These are phyloP conservation scores for Calliphora vomitoria DNA, from an alignment of 2,888 invertebrate genomes.

Conservation along the genomic window DNA sequence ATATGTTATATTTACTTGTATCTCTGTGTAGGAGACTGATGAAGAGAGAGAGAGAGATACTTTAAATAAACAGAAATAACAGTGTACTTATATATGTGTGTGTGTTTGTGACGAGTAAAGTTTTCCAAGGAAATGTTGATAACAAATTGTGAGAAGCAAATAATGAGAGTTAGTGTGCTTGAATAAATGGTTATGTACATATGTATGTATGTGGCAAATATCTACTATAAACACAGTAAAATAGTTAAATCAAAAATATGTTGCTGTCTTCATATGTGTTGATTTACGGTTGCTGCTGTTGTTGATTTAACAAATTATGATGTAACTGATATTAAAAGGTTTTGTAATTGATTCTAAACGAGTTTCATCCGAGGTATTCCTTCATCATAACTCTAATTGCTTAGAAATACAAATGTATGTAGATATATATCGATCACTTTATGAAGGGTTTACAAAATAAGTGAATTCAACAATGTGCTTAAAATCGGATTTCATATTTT, in stretches of 20 bases:
- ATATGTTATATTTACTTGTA: slow-evolving; percentile 34
- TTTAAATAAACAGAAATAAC: not conserved
- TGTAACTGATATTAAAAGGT: not conserved
- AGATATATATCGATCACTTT: no score
- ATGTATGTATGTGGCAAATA: not conserved
- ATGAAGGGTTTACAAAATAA: no score
- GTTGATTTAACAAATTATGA: slow-evolving; percentile 4
- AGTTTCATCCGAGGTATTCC: not conserved
- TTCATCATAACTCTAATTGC: no score
- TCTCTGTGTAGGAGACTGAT: slow-evolving; percentile 11
- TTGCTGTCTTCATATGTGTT: not conserved
- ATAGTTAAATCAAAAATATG: slow-evolving; percentile 14
- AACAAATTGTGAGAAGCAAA: slow-evolving; percentile 32
- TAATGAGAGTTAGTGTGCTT: not conserved
- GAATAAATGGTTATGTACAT: not conserved
- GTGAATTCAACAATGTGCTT: no score
- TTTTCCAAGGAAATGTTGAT: slow-evolving; percentile 48
- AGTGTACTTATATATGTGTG: not conserved
- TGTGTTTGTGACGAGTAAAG: not conserved
- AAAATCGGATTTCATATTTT: no score
- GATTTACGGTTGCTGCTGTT: not conserved
- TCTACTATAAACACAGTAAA: not conserved
- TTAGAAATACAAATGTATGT: not conserved
- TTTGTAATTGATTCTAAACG: not conserved
- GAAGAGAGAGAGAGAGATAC: slow-evolving; percentile 7